phyloP scores from a whole-genome alignment of 1,140 invertebrate genomes.

The Bradysia coprophila region DNA sequence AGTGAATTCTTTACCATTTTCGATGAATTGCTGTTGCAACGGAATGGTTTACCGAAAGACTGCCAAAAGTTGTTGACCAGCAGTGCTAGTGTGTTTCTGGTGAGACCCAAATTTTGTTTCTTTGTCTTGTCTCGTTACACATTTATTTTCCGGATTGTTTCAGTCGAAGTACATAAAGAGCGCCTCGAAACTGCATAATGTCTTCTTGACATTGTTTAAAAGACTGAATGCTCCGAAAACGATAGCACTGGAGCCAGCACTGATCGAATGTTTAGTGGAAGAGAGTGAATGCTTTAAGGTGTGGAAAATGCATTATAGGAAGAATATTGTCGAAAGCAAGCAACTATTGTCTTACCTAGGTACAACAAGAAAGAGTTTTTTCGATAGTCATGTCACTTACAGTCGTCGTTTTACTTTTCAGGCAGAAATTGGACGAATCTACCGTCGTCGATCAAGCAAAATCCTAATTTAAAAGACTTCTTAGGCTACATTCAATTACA shows the following conservation, averaged over 20 bases:
- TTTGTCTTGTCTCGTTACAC: too few relatives aligned
- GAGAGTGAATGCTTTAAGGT: constrained; percentile 28
- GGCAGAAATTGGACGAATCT: neutral
- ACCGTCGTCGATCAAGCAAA: neutral
- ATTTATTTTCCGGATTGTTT: constrained; percentile 6
- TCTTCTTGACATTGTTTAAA: constrained; percentile 15
- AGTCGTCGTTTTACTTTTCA: neutral
- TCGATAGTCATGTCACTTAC: too few relatives aligned
- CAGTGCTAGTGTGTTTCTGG: constrained; percentile 10
- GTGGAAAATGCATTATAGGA: constrained; percentile 33
- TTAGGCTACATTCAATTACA: too few relatives aligned
- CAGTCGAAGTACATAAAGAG: constrained; percentile 15
- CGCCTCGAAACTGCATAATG: constrained; percentile 13
- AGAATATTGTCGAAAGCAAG: constrained; percentile 18
- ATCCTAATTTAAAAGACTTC: neutral
- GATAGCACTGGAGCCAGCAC: constrained; percentile 12
- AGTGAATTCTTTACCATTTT: constrained; percentile 23
- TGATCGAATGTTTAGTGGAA: constrained; percentile 26
- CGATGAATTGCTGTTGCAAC: constrained; percentile 22
- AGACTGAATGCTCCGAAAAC: constrained; percentile 7
- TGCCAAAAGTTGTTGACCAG: constrained; percentile 25
- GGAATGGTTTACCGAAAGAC: constrained; percentile 15
- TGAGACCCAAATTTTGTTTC: too few relatives aligned
- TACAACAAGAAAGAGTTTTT: neutral
- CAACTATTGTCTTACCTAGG: neutral